Percentiles rank a stretch among this genome's conserved stretches.
Evolutionary conservation across 2,888 invertebrate genomes (phyloP).

Genomic region (Pterostichus niger): DNA sequence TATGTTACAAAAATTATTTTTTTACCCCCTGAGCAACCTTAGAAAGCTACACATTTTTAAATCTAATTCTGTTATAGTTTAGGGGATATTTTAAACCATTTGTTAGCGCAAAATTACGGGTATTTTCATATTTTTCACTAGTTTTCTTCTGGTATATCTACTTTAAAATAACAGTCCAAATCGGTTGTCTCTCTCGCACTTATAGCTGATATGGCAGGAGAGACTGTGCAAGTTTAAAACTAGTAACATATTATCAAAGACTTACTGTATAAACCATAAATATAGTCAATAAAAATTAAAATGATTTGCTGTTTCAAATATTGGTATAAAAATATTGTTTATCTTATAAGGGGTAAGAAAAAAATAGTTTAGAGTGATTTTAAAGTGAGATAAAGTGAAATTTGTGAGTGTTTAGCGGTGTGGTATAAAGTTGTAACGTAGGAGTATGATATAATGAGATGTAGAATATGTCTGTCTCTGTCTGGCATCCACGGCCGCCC

Average conservation of each 20-base stretch:
- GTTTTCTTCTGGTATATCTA: slow-evolving; percentile 71
- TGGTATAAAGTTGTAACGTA: slow-evolving; percentile 5
- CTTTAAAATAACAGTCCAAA: slow-evolving; percentile 75
- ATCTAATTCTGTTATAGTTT: background rate
- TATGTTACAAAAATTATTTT: slow-evolving; percentile 51
- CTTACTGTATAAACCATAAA: background rate
- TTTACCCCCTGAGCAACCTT: background rate
- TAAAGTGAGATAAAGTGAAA: background rate
- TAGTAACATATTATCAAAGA: slow-evolving; percentile 1
- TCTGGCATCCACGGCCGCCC: slow-evolving; percentile 73
- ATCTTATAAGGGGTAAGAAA: background rate
- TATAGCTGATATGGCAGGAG: slow-evolving; percentile 68
- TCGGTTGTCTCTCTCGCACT: slow-evolving; percentile 71
- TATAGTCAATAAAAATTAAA: background rate
- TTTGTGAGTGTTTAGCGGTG: background rate
- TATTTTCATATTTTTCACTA: slow-evolving; percentile 61
- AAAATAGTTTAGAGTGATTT: slow-evolving; percentile 8
- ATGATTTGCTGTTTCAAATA: background rate
- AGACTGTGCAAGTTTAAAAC: slow-evolving; percentile 51
- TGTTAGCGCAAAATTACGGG: slow-evolving; percentile 61
- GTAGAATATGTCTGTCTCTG: slow-evolving; percentile 70
- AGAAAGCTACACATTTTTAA: background rate
- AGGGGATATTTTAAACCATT: slow-evolving; percentile 34
- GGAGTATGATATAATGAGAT: slow-evolving; percentile 71
- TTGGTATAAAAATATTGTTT: background rate